Conservation (phyloP, 2,797 vertebrate species). For the Poliocrania exsul region DNA sequence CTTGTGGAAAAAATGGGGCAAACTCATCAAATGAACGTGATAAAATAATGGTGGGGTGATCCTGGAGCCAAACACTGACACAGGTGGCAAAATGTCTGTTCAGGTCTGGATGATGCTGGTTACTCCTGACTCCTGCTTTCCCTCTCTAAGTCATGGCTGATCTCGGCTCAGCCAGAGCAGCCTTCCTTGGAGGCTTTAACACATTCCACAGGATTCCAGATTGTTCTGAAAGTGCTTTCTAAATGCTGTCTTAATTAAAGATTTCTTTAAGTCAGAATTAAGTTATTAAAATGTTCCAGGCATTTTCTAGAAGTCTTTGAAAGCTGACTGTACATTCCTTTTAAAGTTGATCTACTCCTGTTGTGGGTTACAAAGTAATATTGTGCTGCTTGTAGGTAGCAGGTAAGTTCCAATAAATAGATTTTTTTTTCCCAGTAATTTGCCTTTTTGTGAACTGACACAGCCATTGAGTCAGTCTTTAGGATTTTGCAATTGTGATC, state of each 20-base stretch:
- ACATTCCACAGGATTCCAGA: constrained; percentile 60
- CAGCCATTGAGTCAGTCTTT: constrained; percentile 22
- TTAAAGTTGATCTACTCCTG: constrained; percentile 26
- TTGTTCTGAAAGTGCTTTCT: constrained; percentile 61
- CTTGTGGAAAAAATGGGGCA: background rate
- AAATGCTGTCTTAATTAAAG: constrained; percentile 68
- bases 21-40: background rate
- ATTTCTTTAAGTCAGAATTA: constrained; percentile 65
- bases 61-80: background rate
- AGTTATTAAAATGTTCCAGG: constrained; percentile 61
- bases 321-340: constrained; percentile 63
- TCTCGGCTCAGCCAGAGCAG: background rate
- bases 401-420: constrained; percentile 9
- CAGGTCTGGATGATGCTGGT: background rate
- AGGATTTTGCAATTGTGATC: constrained; percentile 7
- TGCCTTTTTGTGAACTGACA: constrained; percentile 43
- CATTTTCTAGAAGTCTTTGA: constrained; percentile 49
- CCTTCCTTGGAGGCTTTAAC: constrained; percentile 9
- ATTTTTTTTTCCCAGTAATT: background rate
- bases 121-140: background rate
- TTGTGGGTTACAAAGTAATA: constrained; percentile 19
- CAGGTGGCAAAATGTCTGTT: background rate
- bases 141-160: background rate
- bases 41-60: background rate
- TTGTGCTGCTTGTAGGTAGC: background rate